phyloP scores from a whole-genome alignment of 2,113 vertebrate genomes.

The Otus sunia region DNA sequence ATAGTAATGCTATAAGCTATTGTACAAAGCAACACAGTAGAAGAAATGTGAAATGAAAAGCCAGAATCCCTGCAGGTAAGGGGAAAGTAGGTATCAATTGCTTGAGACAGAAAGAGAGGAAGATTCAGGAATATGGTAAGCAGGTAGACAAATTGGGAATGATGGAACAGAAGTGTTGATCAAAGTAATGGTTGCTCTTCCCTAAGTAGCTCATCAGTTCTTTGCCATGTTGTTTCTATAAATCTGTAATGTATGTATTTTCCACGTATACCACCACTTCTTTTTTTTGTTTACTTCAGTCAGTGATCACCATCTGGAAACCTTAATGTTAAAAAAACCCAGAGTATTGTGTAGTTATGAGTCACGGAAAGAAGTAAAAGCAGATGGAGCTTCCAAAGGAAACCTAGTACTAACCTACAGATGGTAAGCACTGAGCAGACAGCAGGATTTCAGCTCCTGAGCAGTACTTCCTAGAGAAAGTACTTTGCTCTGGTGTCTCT shows the following conservation, averaged over 20 bases:
- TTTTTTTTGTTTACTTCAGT: not conserved
- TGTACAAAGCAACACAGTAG: not conserved
- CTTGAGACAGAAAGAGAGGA: not conserved
- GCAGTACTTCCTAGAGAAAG: not conserved
- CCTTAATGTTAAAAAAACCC: not conserved
- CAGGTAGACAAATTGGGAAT: not conserved
- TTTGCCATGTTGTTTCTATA: not conserved
- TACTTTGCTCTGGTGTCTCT: not conserved
- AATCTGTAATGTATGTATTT: not conserved
- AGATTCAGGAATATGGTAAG: not conserved
- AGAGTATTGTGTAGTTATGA: not conserved
- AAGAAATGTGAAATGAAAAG: not conserved
- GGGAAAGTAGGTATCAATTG: not conserved
- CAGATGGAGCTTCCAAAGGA: conserved; percentile 11
- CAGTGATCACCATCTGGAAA: not conserved
- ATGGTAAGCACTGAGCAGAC: not conserved
- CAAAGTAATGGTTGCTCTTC: not conserved
- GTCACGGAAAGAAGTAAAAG: not conserved
- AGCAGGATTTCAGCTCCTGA: not conserved
- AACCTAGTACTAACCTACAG: conserved; percentile 2
- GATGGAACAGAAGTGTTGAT: not conserved
- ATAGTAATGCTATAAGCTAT: not conserved
- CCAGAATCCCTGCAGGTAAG: not conserved
- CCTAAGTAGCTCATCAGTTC: not conserved
- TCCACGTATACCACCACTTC: fast-evolving